Conservation (phyloP, 2,113 vertebrate genomes). For the Ictalurus punctatus region DNA sequence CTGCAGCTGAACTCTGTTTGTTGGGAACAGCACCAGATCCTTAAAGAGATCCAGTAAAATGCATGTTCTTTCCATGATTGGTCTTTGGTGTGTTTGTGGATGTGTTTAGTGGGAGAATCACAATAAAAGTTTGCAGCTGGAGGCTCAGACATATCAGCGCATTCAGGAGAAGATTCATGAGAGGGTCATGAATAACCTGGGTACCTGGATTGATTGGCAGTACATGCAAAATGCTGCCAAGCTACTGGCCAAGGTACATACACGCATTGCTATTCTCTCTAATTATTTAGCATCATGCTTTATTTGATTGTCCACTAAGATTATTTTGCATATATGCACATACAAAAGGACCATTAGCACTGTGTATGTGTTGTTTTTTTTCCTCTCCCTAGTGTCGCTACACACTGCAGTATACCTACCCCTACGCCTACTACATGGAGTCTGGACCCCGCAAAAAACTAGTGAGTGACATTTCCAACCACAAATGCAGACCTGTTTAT, state of each 20-base stretch:
- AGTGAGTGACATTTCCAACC: constrained; percentile 73
- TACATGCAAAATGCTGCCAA: constrained; percentile 98
- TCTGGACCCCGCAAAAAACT: constrained; percentile 96
- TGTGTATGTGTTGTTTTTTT: not conserved
- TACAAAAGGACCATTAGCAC: not conserved
- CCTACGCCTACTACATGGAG: constrained; percentile 99
- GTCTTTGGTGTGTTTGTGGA: constrained; percentile 16
- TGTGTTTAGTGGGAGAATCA: constrained; percentile 94
- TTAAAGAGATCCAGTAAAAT: not conserved
- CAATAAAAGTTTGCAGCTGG: constrained; percentile 97
- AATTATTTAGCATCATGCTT: not conserved
- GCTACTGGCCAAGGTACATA: constrained; percentile 91
- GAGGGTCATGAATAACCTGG: constrained; percentile 98
- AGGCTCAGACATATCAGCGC: constrained; percentile 97
- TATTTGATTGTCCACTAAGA: too few relatives aligned
- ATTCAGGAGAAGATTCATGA: constrained; percentile 99
- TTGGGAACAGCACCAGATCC: not conserved
- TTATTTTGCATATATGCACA: not conserved
- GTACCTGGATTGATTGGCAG: constrained; percentile 99
- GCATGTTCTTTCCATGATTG: not conserved
- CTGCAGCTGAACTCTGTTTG: not conserved
- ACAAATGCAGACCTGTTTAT: not conserved
- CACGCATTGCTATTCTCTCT: not conserved
- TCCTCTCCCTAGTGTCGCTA: constrained; percentile 86
- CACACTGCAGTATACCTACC: constrained; percentile 98